Conservation (phyloP, 2,888 invertebrate species). For the Drosophila meridionalis region DNA sequence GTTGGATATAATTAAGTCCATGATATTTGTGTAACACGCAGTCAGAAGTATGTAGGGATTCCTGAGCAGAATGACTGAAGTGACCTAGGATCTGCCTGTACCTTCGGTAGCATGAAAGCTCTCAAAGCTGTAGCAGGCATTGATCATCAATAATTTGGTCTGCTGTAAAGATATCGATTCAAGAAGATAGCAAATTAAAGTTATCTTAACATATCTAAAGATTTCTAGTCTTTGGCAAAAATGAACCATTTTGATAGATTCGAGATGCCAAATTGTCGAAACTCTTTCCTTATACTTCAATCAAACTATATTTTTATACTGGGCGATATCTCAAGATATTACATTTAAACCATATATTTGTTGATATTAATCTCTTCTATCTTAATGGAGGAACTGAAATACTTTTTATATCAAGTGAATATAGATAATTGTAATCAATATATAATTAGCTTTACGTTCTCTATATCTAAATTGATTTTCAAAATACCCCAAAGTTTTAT, state of each 20-base stretch:
- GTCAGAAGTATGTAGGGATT: no score
- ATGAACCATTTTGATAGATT: neutral
- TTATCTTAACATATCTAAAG: neutral
- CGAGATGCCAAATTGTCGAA: neutral
- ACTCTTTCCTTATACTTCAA: neutral
- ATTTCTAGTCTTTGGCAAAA: no score
- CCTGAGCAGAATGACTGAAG: neutral
- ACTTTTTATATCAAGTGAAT: no score
- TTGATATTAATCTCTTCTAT: neutral
- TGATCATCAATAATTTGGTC: neutral
- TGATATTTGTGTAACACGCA: neutral
- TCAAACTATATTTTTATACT: no score
- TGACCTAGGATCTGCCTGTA: no score
- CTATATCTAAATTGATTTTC: neutral
- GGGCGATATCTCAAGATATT: no score
- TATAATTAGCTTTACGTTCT: neutral
- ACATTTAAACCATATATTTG: no score
- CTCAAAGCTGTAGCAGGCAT: neutral
- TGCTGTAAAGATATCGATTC: neutral
- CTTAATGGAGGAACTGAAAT: neutral
- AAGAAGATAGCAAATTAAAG: neutral
- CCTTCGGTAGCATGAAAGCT: neutral
- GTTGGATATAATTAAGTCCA: neutral
- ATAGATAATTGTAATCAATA: neutral
- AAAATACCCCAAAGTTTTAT: neutral